Conservation (phyloP, 2,113 vertebrate genomes). For the Chascanopsetta lugubris region DNA sequence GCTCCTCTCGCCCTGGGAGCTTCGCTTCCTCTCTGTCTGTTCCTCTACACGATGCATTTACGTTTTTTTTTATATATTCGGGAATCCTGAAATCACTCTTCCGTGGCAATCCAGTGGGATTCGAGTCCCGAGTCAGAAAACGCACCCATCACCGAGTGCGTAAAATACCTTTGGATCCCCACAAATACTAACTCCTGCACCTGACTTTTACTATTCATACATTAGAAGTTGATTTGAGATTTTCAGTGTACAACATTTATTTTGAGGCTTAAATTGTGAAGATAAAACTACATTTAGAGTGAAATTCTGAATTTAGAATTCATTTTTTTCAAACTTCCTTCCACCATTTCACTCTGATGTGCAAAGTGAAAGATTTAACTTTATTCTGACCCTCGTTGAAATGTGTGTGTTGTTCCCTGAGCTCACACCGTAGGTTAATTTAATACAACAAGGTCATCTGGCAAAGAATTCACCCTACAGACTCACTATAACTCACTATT, state of each 20-base stretch:
- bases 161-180: slow-evolving; percentile 5
- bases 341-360: background rate
- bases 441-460: slow-evolving; percentile 57
- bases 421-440: background rate
- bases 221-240: no score
- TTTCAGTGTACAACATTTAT: no score
- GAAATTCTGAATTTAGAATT: no score
- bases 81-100: slow-evolving; percentile 36
- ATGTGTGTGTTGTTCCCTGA: slow-evolving; percentile 12
- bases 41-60: no score
- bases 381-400: background rate
- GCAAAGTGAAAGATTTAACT: background rate
- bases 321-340: no score
- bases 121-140: slow-evolving; percentile 14
- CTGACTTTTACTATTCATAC: no score
- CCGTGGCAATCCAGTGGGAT: slow-evolving; percentile 33
- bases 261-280: no score
- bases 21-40: slow-evolving; percentile 38
- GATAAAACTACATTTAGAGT: no score
- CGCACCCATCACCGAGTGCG: slow-evolving; percentile 10
- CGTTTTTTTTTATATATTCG: slow-evolving; percentile 34
- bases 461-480: slow-evolving; percentile 42
- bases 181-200: no score
- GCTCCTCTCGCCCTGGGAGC: slow-evolving; percentile 67
- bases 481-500: slow-evolving; percentile 32